Evolutionary conservation across 92 coral and sea anemone genomes (phyloP).

Genomic region (Umimayanthus kanabou): DNA sequence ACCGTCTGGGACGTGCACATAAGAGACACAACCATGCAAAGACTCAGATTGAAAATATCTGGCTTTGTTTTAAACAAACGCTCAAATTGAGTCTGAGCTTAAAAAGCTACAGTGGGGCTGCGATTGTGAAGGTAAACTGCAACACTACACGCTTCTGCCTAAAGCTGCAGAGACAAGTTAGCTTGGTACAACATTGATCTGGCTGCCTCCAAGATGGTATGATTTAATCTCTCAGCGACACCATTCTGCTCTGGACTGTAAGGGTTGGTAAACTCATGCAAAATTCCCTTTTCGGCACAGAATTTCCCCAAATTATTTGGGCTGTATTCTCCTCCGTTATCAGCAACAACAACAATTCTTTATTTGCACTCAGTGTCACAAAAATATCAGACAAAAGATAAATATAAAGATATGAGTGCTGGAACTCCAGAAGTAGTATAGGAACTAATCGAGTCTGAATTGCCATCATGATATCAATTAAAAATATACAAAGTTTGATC

Average conservation of each 20-base stretch:
- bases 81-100: slow-evolving; percentile 59
- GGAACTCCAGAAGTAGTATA: too few species aligned
- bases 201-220: slow-evolving; percentile 50
- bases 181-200: slow-evolving; percentile 59
- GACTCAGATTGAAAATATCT: slow-evolving; percentile 62
- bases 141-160: slow-evolving; percentile 63
- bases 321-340: slow-evolving; percentile 30
- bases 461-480: too few species aligned
- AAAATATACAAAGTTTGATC: too few species aligned
- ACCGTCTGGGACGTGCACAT: slow-evolving; percentile 48
- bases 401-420: too few species aligned
- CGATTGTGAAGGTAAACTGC: slow-evolving; percentile 66
- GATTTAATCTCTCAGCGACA: slow-evolving; percentile 60
- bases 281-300: slow-evolving; percentile 65
- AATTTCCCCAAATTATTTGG: slow-evolving; percentile 42
- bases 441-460: too few species aligned
- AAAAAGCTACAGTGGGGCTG: slow-evolving; percentile 54
- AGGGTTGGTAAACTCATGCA: slow-evolving; percentile 64
- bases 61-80: slow-evolving; percentile 52
- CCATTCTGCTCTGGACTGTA: slow-evolving; percentile 75
- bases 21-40: slow-evolving; percentile 63
- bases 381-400: too few species aligned
- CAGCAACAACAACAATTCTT: not conserved
- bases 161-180: slow-evolving; percentile 26
- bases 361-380: too few species aligned